phyloP scores from a whole-genome alignment of 2,113 vertebrate genomes.

The Engystomops pustulosus region DNA sequence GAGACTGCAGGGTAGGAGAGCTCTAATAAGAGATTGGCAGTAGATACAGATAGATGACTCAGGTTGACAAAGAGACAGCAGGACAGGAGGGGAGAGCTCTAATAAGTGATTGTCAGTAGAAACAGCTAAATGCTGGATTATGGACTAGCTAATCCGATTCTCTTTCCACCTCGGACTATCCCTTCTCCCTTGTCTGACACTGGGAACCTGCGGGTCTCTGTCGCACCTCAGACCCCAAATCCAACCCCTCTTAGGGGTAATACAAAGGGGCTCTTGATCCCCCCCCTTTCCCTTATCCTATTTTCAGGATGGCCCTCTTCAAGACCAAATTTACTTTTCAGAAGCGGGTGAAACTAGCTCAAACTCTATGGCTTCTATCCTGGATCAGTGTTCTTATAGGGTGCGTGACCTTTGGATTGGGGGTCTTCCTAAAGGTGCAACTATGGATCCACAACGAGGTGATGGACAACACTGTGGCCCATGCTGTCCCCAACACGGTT shows the following conservation, averaged over 20 bases:
- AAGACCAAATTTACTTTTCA: slow-evolving; percentile 80
- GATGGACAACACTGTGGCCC: slow-evolving; percentile 81
- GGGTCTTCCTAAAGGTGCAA: slow-evolving; percentile 80
- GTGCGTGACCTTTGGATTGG: slow-evolving; percentile 75
- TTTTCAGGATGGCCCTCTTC: slow-evolving; percentile 69
- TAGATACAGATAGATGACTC: neutral
- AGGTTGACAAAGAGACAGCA: slow-evolving; percentile 17
- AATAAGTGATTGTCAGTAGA: slow-evolving; percentile 43
- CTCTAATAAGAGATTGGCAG: no score
- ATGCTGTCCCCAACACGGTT: slow-evolving; percentile 80
- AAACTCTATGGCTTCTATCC: slow-evolving; percentile 80
- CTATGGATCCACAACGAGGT: slow-evolving; percentile 77
- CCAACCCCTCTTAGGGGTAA: slow-evolving; percentile 30
- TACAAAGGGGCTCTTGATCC: slow-evolving; percentile 10
- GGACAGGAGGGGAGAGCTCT: slow-evolving; percentile 32
- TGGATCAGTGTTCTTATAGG: slow-evolving; percentile 77
- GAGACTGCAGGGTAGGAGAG: no score
- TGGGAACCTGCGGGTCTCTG: slow-evolving; percentile 23
- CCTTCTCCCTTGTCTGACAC: slow-evolving; percentile 1
- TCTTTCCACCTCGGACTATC: slow-evolving; percentile 37
- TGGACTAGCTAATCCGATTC: slow-evolving; percentile 39
- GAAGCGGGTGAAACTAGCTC: slow-evolving; percentile 77
- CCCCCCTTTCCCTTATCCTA: slow-evolving; percentile 51
- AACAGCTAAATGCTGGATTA: slow-evolving; percentile 54
- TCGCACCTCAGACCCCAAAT: slow-evolving; percentile 6